Evolutionary conservation across 35 echinoderm and acorn worm genomes (phyloP).

Genomic region (Stichopus chloronotus): DNA sequence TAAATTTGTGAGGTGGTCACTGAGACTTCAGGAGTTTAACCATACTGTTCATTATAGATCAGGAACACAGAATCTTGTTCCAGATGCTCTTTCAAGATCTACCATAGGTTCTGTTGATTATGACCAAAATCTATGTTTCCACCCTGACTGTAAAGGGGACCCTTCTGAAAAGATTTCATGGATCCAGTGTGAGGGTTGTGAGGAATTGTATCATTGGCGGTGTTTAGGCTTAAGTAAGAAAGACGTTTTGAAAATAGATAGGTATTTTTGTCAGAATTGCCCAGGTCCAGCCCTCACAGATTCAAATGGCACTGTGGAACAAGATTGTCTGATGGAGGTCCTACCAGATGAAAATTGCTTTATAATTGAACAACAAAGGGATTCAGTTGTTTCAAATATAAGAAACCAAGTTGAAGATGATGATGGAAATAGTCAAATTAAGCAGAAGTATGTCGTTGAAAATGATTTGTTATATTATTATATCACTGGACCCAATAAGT

Average conservation of each 20-base stretch:
- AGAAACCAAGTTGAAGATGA: not conserved
- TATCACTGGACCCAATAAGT: not conserved
- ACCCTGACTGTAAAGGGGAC: conserved; percentile 32
- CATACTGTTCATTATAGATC: conserved; percentile 30
- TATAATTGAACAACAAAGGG: not conserved
- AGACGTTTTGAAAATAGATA: not conserved
- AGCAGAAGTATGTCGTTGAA: not conserved
- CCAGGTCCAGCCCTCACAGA: too few relatives aligned
- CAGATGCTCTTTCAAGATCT: conserved; percentile 51
- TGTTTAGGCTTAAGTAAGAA: conserved; percentile 12
- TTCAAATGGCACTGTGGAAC: not conserved
- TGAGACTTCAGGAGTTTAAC: conserved; percentile 44
- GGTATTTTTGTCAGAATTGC: not conserved
- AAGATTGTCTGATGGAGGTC: not conserved
- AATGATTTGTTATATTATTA: not conserved
- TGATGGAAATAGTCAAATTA: not conserved
- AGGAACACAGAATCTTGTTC: conserved; percentile 8
- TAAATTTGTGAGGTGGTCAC: conserved; percentile 16
- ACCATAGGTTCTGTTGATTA: conserved; percentile 11
- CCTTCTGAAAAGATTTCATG: not conserved
- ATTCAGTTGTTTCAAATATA: not conserved
- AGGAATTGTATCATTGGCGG: conserved; percentile 8
- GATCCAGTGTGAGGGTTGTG: conserved; percentile 42
- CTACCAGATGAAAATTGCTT: not conserved
- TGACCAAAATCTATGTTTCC: conserved; percentile 40